Evolutionary conservation across 2,888 invertebrate species (phyloP), one percentile per base, ranked within the genome.

Genomic region (Steinernema hermaphroditum): DNA sequence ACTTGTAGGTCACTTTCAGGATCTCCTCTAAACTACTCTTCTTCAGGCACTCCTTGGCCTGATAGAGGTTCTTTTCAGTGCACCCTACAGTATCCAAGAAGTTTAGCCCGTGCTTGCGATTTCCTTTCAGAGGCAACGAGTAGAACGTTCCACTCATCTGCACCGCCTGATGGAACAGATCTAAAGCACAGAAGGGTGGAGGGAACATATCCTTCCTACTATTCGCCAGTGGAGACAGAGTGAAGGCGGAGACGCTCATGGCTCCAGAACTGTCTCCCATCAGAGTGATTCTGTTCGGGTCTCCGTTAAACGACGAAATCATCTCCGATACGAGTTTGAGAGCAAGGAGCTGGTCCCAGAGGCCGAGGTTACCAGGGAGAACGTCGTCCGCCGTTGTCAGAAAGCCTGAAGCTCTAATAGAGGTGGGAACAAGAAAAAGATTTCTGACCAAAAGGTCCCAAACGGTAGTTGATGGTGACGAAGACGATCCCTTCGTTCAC

Each of bases 381-480:
- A 50, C 49, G 9, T 68, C 43, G 46, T 78, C 74, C 0, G 72
- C 78, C 12, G 54, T 73, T 34, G 81, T 76, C 24, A 81, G 74
- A 68, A 77, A 81, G 4, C 80, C 81, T 69, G 57, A 44, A 71
- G 74, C 9, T n/a, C 22, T 12, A 41, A 22, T 32, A 32, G 1
- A 62, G 1, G 1, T 6, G 6, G 16, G 27, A 16, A 9, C 29
- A 12, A 54, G 12, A 4, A 22, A 19, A 27, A 27, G 12, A 22
- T 27, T 2, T 12, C 6, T 62, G 6, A 62, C 34, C 32, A 34
- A 62, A 75, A 54, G 32, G 69, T 50, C 9, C 75, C 81, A 16
- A 81, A 9, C 81, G 72, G 57, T 81, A 82, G 46, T 81, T 81
- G 34, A 81, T 74, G 27, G 78, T 72, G 9, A 82, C 80, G 37